A percentile compares a stretch with the other conserved stretches of the same genome.
phyloP scores from a whole-genome alignment of 2,113 vertebrate genomes.

The Butastur rufipennis region DNA sequence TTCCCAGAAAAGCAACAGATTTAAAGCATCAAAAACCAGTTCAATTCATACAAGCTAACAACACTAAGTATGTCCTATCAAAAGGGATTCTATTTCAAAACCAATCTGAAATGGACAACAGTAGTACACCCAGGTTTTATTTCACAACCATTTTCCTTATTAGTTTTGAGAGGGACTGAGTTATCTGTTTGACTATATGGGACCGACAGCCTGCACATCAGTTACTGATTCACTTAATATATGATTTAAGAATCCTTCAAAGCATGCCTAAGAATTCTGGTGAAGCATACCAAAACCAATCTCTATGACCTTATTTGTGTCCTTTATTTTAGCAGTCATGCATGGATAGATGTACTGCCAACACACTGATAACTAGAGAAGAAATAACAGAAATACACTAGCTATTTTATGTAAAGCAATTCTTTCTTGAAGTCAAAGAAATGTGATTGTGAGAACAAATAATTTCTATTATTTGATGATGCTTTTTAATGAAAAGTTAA shows the following conservation, averaged over 20 bases:
- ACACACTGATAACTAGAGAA: neutral
- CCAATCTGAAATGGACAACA: neutral
- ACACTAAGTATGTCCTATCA: neutral
- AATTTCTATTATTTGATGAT: neutral
- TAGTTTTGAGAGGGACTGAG: neutral
- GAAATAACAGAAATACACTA: neutral
- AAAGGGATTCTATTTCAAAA: neutral
- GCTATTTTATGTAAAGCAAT: neutral
- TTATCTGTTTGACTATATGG: neutral
- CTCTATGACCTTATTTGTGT: neutral
- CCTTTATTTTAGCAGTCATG: neutral
- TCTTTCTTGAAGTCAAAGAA: neutral
- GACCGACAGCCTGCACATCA: neutral
- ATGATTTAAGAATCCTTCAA: neutral
- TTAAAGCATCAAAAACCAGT: neutral
- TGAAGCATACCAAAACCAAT: neutral
- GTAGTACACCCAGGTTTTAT: neutral
- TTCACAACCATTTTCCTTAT: rapidly evolving
- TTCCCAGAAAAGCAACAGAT: neutral
- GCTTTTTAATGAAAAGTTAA: neutral
- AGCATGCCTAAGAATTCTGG: neutral
- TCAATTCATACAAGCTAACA: neutral
- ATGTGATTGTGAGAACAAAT: neutral
- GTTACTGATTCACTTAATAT: neutral
- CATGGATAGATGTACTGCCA: neutral